These are phyloP conservation scores for Acropternis orthonyx DNA, from an alignment of 2,797 vertebrate genomes.

Conservation along the genomic window DNA sequence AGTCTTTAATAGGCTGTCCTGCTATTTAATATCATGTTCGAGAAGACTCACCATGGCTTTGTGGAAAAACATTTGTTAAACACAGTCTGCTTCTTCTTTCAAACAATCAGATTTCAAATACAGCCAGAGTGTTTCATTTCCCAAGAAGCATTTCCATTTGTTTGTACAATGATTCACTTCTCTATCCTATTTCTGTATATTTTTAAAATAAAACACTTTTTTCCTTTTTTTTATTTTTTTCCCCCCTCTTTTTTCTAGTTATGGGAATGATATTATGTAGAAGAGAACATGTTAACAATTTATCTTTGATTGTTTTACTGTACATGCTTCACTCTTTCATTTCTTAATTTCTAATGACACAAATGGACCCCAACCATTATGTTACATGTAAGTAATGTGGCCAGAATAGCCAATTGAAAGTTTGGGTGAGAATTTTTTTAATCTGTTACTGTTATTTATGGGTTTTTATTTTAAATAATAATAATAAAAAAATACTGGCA, in stretches of 20 bases:
- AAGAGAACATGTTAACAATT: neutral
- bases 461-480: neutral
- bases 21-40: conserved; percentile 43
- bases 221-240: too few species aligned
- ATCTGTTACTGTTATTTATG: neutral
- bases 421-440: neutral
- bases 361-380: neutral
- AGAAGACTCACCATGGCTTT: conserved; percentile 15
- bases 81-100: neutral
- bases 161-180: neutral
- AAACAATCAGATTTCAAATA: conserved; percentile 1
- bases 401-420: neutral
- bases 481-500: neutral
- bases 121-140: conserved; percentile 3
- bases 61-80: conserved; percentile 40
- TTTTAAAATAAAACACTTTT: neutral
- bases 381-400: neutral
- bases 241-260: neutral
- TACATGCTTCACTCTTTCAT: neutral
- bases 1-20: conserved; percentile 31
- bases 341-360: neutral
- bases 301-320: neutral
- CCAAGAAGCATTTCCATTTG: neutral
- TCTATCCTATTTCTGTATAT: neutral
- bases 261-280: neutral